Evolutionary conservation across 1,140 invertebrate genomes (phyloP).

Genomic region (Plectrocnemia conspersa): DNA sequence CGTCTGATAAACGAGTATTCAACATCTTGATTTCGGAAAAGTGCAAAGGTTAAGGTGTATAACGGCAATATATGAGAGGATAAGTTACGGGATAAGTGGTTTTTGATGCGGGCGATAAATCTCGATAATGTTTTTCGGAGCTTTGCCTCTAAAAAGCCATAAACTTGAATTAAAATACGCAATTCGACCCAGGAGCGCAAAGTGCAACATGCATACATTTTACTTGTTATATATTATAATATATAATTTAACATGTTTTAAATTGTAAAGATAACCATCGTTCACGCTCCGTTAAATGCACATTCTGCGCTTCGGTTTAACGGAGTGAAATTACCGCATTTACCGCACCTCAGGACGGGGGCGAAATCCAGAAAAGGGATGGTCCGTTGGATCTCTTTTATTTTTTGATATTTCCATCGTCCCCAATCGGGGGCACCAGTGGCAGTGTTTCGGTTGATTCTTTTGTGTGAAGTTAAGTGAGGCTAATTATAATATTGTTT

Average conservation of each 20-base stretch:
- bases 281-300: slow-evolving; percentile 32
- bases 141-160: slow-evolving; percentile 22
- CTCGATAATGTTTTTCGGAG: slow-evolving; percentile 32
- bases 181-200: too few relatives aligned
- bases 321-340: slow-evolving; percentile 35
- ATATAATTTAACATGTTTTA: slow-evolving; percentile 32
- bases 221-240: too few relatives aligned
- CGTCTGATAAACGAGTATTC: too few relatives aligned
- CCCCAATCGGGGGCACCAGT: slow-evolving; percentile 3
- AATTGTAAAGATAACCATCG: slow-evolving; percentile 35
- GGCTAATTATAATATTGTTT: slow-evolving; percentile 37
- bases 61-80: slow-evolving; percentile 28
- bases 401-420: slow-evolving; percentile 14
- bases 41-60: slow-evolving; percentile 11
- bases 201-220: too few relatives aligned
- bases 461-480: slow-evolving; percentile 30
- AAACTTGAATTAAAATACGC: slow-evolving; percentile 30
- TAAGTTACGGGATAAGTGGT: slow-evolving; percentile 34
- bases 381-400: slow-evolving; percentile 30
- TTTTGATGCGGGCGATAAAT: slow-evolving; percentile 34
- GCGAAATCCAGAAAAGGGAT: slow-evolving; percentile 6
- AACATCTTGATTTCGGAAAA: too few relatives aligned
- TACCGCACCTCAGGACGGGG: slow-evolving; percentile 10
- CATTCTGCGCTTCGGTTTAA: slow-evolving; percentile 29
- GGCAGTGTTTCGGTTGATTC: background rate